Evolutionary conservation across 2,113 vertebrate genomes (phyloP).

Genomic region (Chaetorhynchus papuensis): DNA sequence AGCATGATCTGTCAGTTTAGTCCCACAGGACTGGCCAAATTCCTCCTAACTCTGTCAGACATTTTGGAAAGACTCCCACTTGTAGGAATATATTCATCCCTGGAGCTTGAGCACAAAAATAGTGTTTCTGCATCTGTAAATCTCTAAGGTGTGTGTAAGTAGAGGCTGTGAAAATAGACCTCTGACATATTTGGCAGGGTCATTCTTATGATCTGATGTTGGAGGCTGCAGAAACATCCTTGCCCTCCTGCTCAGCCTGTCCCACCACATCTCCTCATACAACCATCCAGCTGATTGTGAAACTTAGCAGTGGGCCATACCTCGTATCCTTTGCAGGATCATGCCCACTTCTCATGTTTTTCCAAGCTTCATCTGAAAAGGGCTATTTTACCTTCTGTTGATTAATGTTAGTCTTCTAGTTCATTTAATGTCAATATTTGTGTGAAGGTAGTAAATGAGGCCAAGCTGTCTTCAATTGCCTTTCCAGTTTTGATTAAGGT

Average conservation of each 20-base stretch:
- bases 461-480: background rate
- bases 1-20: background rate
- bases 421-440: background rate
- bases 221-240: background rate
- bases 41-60: background rate
- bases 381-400: background rate
- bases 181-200: background rate
- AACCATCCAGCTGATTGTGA: background rate
- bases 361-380: background rate
- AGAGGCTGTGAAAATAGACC: background rate
- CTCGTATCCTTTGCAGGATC: rapidly evolving
- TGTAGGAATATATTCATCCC: background rate
- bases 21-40: background rate
- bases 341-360: background rate
- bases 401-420: background rate
- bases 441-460: background rate
- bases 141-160: background rate
- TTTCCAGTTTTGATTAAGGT: background rate
- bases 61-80: background rate
- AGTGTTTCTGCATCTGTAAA: background rate
- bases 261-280: background rate
- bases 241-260: background rate
- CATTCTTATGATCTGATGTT: background rate
- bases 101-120: background rate
- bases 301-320: background rate